Evolutionary conservation across 30 jellyfish, hydroid and myxozoan species (phyloP), one percentile per base, ranked within the genome.

Genomic region (Mastigias papua): DNA sequence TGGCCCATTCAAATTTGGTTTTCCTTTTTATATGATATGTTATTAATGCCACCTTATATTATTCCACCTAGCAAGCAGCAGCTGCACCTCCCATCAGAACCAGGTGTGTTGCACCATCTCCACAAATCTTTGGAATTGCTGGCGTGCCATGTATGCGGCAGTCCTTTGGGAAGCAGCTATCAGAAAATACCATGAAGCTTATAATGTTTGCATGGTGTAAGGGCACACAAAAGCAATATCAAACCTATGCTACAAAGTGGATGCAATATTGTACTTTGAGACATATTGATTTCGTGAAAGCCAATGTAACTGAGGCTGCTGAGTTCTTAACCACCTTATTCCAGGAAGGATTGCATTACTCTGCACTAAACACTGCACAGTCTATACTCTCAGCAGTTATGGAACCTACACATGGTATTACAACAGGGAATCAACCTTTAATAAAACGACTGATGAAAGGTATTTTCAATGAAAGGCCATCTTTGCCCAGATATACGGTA

Each of bases 1-100:
- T 84, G 93, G 93, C 93, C 93, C 29, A 69, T 20, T 64, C 88
- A 71, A 32, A 37, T 25, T n/a, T 84, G 93, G 93, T 84, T 13
- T 61, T 29, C 93, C 19, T 23, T 16, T 8, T 16, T 84, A 19
- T 11, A 20, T 13, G 30, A 20, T 25, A 20, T 84, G 79, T 32
- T 27, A 69, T 25, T 71, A 19, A 21, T 15, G 26, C 48, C 49
- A 26, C 87, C 87, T 26, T 30, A 69, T 57, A 17, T 69, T 48
- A 21, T 84, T 23, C 80, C 93, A n/a, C 37, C 88, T 27, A 84
- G 93, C 88, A 69, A 68, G 15, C 29, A 68, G 15, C 29, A 34
- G 28, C 50, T 84, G 66, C 29, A 48, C 23, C 89, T 84, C 23
- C 93, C 93, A 33, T 16, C 37, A 42, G 27, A 69, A 21, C 21